Evolutionary conservation across 2,888 invertebrate genomes (phyloP).

Genomic region (Petrolisthes cinctipes): DNA sequence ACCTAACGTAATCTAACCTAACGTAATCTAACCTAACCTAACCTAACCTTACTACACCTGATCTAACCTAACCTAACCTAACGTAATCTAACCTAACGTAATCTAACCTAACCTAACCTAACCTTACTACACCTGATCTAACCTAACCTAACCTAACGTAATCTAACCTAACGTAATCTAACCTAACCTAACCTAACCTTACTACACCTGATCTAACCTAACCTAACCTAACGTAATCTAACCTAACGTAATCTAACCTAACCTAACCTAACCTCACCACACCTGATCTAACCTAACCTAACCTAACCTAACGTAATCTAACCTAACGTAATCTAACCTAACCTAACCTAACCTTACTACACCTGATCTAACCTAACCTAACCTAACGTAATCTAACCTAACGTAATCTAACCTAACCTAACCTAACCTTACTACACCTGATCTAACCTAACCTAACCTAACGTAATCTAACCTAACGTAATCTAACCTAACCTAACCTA

Average conservation of each 20-base stretch:
- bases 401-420: constrained; percentile 5
- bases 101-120: neutral
- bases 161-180: constrained; percentile 19
- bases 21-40: neutral
- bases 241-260: neutral
- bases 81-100: neutral
- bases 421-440: neutral
- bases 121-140: neutral
- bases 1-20: neutral
- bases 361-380: constrained; percentile 15
- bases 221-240: constrained; percentile 12
- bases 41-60: neutral
- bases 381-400: constrained; percentile 33
- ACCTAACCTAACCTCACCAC: constrained; percentile 24
- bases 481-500: constrained; percentile 5
- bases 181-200: neutral
- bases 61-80: neutral
- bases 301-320: constrained; percentile 12
- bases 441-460: constrained; percentile 7
- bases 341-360: constrained; percentile 10
- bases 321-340: neutral
- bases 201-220: neutral
- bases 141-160: neutral
- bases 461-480: neutral
- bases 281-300: constrained; percentile 7